Evolutionary conservation across 2,797 vertebrate genomes (phyloP), one percentile per base, ranked within the genome.

Genomic region (Pangasius macronema): DNA sequence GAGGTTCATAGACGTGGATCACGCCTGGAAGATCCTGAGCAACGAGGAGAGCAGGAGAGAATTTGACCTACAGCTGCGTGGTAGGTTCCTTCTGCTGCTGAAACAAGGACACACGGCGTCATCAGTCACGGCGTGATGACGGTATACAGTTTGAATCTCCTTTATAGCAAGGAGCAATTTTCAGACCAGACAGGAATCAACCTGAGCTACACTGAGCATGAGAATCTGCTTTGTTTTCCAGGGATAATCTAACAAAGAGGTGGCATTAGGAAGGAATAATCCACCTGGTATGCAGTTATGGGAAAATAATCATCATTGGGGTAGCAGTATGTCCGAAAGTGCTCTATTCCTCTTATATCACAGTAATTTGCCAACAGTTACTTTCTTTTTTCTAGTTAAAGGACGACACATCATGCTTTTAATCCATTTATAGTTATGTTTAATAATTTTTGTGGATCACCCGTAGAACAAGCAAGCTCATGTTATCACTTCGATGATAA

Each of bases 1-100:
- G 94, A 97, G 94, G 94, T 97, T 97, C 95, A 95, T 97, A 59
- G 96, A 97, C 89, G 93, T 97, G 85, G 95, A 96, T 92, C 96
- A 96, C 90, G 97, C 97, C 83, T 97, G 97, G 97, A 97, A 97
- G 94, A 94, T 97, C 93, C 95, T 97, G 87, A 96, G 97, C 86
- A 95, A 97, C 20, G 95, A 96, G 93, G 95, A 97, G 93, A 96
- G 94, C 88, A 97, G 95, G 93, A 96, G 91, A 91, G 94, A 94
- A 89, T 97, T 97, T 92, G 96, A 97, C 94, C 93, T 97, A 91
- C 96, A 96, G 95, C 94, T 92, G 87, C 94, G 55, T 79, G 97
- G 97, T 97, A 95, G 89, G 95, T 96, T 89, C 90, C 90, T 91
- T 89, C 85, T 61, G 14, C 55, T 20, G 22, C 14, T 20, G 16